A percentile compares a stretch with the other conserved stretches of the same genome.
phyloP scores from a whole-genome alignment of 2,113 vertebrate genomes.

The Motacilla tschutschensis region DNA sequence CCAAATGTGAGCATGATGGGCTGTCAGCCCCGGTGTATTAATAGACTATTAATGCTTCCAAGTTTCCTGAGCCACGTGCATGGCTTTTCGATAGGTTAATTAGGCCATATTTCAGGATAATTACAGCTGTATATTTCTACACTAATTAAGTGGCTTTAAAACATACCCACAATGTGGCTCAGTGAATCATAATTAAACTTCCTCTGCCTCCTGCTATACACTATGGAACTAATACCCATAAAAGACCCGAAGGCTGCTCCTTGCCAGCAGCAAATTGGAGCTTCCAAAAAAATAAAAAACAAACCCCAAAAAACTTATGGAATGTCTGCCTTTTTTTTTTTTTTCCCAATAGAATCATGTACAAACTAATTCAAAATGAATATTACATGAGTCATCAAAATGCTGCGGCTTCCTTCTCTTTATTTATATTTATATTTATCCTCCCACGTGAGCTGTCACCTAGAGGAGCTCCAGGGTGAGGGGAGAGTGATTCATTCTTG shows the following conservation, averaged over 20 bases:
- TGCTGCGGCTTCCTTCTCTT: slow-evolving; percentile 34
- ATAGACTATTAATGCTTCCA: slow-evolving; percentile 59
- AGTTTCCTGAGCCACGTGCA: slow-evolving; percentile 55
- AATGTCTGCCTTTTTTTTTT: slow-evolving; percentile 26
- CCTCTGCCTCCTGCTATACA: slow-evolving; percentile 32
- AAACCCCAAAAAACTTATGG: background rate
- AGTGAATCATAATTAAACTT: slow-evolving; percentile 75
- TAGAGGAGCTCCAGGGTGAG: background rate
- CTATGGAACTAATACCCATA: slow-evolving; percentile 46
- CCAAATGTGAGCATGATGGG: slow-evolving; percentile 2
- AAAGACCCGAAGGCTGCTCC: background rate
- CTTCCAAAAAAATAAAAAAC: background rate
- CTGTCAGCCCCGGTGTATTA: slow-evolving; percentile 38
- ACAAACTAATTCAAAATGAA: slow-evolving; percentile 56
- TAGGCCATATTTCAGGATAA: slow-evolving; percentile 78
- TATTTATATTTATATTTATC: slow-evolving; percentile 53
- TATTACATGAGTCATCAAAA: slow-evolving; percentile 57
- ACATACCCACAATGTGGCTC: slow-evolving; percentile 60
- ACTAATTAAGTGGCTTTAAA: slow-evolving; percentile 81
- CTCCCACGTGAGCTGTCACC: slow-evolving; percentile 17
- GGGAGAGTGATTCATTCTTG: background rate
- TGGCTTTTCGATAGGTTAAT: slow-evolving; percentile 74
- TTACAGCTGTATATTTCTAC: slow-evolving; percentile 73
- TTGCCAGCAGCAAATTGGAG: slow-evolving; percentile 59
- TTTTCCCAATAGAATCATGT: slow-evolving; percentile 11